phyloP scores from a whole-genome alignment of 1,140 invertebrate species.

The Brevipalpus yothersi region DNA sequence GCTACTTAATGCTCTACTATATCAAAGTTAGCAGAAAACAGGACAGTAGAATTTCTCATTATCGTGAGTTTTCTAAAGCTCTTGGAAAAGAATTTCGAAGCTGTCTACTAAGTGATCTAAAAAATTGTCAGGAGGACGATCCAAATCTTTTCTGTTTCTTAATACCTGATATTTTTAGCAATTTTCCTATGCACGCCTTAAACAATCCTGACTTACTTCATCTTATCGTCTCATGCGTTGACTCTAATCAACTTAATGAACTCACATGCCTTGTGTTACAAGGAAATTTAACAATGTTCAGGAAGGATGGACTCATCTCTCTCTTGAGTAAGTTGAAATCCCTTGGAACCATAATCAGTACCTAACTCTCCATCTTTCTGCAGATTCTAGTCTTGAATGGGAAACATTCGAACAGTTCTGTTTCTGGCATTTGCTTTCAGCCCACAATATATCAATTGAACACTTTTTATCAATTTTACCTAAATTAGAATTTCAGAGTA shows the following conservation, averaged over 20 bases:
- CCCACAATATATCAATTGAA: constrained; percentile 72
- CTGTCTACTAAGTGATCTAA: constrained; percentile 12
- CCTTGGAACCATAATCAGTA: not conserved
- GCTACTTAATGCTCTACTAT: constrained; percentile 64
- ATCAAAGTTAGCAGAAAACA: constrained; percentile 36
- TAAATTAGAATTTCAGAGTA: constrained; percentile 44
- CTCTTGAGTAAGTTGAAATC: constrained; percentile 16
- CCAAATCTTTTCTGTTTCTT: constrained; percentile 62
- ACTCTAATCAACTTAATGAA: constrained; percentile 57
- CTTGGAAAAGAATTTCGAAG: constrained; percentile 11
- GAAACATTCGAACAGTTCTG: constrained; percentile 91
- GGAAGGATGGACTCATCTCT: constrained; percentile 24
- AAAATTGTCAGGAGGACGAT: constrained; percentile 56
- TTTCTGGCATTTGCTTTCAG: constrained; percentile 76
- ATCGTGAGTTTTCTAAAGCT: constrained; percentile 13
- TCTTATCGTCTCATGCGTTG: constrained; percentile 61
- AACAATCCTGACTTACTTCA: constrained; percentile 62
- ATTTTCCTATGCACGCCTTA: constrained; percentile 58
- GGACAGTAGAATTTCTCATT: constrained; percentile 11
- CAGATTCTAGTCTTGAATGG: constrained; percentile 56
- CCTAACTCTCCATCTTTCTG: constrained; percentile 26
- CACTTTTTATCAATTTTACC: constrained; percentile 66
- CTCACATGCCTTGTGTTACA: constrained; percentile 69
- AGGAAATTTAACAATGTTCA: constrained; percentile 36
- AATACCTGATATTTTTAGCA: constrained; percentile 58